Percentiles rank a stretch among this genome's conserved stretches.
Conservation (phyloP, 23 tunicate genomes). For the Ascidia mentula region DNA sequence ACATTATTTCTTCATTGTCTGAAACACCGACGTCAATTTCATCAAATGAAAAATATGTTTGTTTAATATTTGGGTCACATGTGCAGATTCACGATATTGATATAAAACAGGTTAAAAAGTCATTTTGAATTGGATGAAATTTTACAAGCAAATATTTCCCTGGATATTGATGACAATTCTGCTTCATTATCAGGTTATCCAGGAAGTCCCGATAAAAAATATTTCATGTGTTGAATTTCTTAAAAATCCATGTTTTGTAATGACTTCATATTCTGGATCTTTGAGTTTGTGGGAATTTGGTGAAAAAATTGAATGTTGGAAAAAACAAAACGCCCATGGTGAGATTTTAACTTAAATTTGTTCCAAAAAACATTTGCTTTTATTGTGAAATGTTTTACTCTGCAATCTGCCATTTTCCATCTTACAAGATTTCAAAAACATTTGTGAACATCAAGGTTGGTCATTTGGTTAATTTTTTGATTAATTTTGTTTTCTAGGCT, state of each 20-base stretch:
- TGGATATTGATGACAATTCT: not conserved
- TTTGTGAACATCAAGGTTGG: too few species aligned
- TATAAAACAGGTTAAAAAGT: not conserved
- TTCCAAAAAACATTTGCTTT: too few species aligned
- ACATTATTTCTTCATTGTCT: not conserved
- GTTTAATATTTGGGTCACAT: not conserved
- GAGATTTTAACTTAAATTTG: too few species aligned
- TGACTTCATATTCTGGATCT: not conserved
- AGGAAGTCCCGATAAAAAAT: not conserved
- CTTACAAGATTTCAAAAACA: too few species aligned
- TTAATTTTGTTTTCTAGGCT: not conserved
- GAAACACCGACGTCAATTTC: not conserved
- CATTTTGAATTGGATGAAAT: not conserved
- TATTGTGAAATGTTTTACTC: too few species aligned
- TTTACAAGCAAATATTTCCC: not conserved
- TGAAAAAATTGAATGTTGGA: not conserved
- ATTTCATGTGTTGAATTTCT: conserved; percentile 8
- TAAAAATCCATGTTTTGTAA: not conserved
- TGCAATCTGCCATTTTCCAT: too few species aligned
- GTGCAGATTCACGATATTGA: not conserved
- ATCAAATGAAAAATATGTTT: not conserved
- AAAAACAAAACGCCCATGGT: not conserved
- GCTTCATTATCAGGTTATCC: not conserved
- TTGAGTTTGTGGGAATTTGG: not conserved
- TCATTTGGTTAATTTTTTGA: not conserved